Evolutionary conservation across 2,113 vertebrate genomes (phyloP).

Genomic region (Muscicapa adusta): DNA sequence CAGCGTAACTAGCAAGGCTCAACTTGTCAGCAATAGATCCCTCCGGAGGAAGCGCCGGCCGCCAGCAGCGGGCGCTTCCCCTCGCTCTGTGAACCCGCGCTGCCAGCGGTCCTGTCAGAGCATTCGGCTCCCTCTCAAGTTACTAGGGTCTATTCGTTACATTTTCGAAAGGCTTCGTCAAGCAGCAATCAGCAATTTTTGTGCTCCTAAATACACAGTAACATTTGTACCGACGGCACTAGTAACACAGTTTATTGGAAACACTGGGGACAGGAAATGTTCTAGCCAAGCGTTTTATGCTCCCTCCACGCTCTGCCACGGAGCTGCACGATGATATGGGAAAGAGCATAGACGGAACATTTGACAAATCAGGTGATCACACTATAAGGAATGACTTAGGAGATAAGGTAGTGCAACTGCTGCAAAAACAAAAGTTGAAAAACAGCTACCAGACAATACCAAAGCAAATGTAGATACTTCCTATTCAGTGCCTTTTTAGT

Average conservation of each 20-base stretch:
- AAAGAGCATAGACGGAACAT: background rate
- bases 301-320: background rate
- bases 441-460: background rate
- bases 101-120: rapidly evolving
- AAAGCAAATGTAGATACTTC: background rate
- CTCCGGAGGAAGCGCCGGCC: background rate
- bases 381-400: background rate
- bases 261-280: background rate
- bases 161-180: background rate
- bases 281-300: rapidly evolving
- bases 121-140: background rate
- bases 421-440: background rate
- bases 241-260: background rate
- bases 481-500: background rate
- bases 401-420: background rate
- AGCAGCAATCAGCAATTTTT: rapidly evolving
- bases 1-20: background rate
- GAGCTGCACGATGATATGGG: background rate
- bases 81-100: rapidly evolving
- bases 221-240: background rate
- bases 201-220: background rate
- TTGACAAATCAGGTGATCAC: background rate
- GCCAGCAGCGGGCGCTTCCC: background rate
- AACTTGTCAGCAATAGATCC: background rate
- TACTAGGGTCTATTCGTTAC: rapidly evolving